Conservation (phyloP, 2,797 vertebrate species). For the Ibycter americanus region DNA sequence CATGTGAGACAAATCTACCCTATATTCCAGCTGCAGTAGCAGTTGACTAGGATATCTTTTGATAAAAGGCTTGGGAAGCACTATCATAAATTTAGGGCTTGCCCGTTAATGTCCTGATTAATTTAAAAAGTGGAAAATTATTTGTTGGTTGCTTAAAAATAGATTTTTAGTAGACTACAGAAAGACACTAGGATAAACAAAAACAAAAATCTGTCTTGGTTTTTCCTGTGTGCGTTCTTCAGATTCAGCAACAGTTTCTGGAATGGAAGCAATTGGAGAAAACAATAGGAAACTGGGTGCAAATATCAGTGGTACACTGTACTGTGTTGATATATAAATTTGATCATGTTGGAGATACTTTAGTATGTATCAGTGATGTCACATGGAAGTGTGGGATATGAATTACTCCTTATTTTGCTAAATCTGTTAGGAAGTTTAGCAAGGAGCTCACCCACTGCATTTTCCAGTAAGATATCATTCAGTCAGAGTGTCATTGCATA, state of each 20-base stretch:
- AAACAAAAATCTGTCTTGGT: neutral
- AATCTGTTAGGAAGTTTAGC: neutral
- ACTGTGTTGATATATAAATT: neutral
- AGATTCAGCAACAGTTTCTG: neutral
- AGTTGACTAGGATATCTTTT: neutral
- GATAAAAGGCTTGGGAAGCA: neutral
- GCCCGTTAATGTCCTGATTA: neutral
- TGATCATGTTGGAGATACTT: neutral
- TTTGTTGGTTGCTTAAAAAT: neutral
- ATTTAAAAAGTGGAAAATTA: neutral
- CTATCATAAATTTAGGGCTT: neutral
- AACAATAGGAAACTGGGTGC: neutral
- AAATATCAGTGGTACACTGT: neutral
- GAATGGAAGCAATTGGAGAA: neutral
- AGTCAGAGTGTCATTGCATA: neutral
- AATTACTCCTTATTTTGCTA: neutral
- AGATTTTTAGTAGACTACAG: neutral
- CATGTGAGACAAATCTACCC: fast-evolving
- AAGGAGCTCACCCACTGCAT: neutral
- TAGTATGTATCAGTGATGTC: neutral
- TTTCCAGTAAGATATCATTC: neutral
- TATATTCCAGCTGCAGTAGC: neutral
- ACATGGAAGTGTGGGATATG: neutral
- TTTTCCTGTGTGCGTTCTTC: neutral
- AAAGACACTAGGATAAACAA: neutral